Percentiles rank a stretch among this genome's conserved stretches.
Conservation (phyloP, 2,888 invertebrate species). For the Nymphalis polychloros region DNA sequence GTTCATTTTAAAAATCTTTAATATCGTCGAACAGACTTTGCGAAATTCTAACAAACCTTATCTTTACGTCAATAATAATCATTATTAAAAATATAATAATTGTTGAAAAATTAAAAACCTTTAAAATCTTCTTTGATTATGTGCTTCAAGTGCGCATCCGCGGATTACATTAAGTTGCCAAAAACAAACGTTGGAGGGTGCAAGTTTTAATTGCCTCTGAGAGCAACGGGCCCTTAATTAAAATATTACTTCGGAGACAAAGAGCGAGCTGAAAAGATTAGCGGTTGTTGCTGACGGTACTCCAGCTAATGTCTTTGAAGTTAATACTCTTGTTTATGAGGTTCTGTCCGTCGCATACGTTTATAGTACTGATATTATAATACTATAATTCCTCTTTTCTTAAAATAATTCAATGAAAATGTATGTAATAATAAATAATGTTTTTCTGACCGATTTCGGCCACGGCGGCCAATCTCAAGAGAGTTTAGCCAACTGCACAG, state of each 20-base stretch:
- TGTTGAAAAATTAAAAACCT: background rate
- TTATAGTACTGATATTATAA: background rate
- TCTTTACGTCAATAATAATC: too few relatives aligned
- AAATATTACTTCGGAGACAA: slow-evolving; percentile 70
- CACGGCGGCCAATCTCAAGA: too few relatives aligned
- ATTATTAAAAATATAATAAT: too few relatives aligned
- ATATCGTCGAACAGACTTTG: too few relatives aligned
- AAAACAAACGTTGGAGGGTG: slow-evolving; percentile 64
- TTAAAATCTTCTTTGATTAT: slow-evolving; percentile 18
- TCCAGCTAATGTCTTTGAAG: slow-evolving; percentile 31
- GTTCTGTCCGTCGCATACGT: background rate
- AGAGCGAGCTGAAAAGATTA: slow-evolving; percentile 65
- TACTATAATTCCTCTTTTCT: background rate
- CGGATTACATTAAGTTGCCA: slow-evolving; percentile 62
- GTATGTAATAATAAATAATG: too few relatives aligned
- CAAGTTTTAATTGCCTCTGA: slow-evolving; percentile 69
- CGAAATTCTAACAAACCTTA: background rate
- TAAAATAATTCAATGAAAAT: too few relatives aligned
- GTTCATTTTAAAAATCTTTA: too few relatives aligned
- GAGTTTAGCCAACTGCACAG: too few relatives aligned
- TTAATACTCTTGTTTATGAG: slow-evolving; percentile 22
- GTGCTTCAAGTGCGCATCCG: slow-evolving; percentile 47
- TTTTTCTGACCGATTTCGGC: too few relatives aligned
- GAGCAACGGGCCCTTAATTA: slow-evolving; percentile 61
- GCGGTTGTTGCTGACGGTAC: slow-evolving; percentile 45